Conservation (phyloP, 2,113 vertebrate species). For the Erpornis zantholeuca region DNA sequence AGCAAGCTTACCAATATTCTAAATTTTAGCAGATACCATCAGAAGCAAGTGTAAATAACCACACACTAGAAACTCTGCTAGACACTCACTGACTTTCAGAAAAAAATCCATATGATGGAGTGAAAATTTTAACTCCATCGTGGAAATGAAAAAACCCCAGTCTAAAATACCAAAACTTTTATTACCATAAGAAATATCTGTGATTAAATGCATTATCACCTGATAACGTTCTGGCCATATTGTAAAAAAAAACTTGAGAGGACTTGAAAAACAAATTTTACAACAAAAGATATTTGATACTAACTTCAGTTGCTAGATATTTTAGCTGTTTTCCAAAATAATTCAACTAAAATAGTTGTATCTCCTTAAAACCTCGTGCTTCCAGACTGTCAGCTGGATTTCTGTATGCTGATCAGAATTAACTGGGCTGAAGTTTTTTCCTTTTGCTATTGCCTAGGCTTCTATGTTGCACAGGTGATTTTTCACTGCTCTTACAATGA, state of each 20-base stretch:
- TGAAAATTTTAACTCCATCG: background rate
- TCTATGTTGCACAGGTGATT: background rate
- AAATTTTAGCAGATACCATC: background rate
- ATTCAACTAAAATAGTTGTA: background rate
- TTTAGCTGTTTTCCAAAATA: background rate
- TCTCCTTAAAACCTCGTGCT: background rate
- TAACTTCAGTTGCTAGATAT: background rate
- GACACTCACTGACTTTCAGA: background rate
- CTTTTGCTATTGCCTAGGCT: background rate
- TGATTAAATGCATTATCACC: background rate
- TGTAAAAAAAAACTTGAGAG: background rate
- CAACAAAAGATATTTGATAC: background rate
- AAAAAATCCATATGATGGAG: rapidly evolving
- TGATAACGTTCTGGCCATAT: background rate
- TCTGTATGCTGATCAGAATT: background rate
- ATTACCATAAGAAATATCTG: background rate
- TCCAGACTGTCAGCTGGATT: background rate
- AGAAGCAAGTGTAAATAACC: background rate
- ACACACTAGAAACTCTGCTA: background rate
- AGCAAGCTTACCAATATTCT: background rate
- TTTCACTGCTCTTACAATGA: background rate
- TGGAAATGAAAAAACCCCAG: background rate
- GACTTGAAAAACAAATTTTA: background rate
- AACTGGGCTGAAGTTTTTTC: background rate
- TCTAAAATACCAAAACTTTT: background rate